Evolutionary conservation across 2,797 vertebrate species (phyloP), one percentile per base, ranked within the genome.

Genomic region (Sebastolobus alascanus): DNA sequence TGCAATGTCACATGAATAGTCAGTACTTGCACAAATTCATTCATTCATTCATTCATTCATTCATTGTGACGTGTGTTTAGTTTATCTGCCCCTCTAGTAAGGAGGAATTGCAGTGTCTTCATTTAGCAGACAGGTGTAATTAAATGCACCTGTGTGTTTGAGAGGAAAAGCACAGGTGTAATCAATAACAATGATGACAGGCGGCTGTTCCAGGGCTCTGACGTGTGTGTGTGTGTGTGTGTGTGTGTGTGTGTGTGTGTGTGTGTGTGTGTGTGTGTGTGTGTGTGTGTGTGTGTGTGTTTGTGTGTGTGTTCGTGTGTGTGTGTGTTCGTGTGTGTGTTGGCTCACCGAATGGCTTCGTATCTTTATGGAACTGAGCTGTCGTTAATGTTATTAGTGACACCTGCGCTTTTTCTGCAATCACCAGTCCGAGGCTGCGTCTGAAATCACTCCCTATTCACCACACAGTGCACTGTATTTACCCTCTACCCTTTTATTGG

Each of bases 41-140:
- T 63, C 1, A 18, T 54, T 35, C 1, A 18, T 43, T 35, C 29
- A 33, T 27, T 64, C 2, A 8, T 29, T 58, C 3, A 18, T 43
- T 35, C 1, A 18, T 55, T 38, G 5, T 43, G 8, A 22, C 2
- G 14, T 8, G 3, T 59, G 22, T 27, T 67, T 27, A 10, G 5
- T 31, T 22, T 29, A 60, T 52, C 37, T 63, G 65, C 68, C 75
- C 18, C 33, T n/a, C 65, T 59, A 46, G 63, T 85, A 1, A 10
- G 20, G 16, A n/a, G 12, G 13, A 60, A 20, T 1, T 56, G 40
- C 65, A 70, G 14, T 3, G 20, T 63, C 14, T 35, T 10, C 40
- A 29, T 12, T 29, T 50, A 52, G 3, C 25, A 4, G 31, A 29
- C 58, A 59, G 37, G 31, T 73, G 50, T 12, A 25, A 63, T 50